A percentile compares a stretch with the other conserved stretches of the same genome.
phyloP scores from a whole-genome alignment of 2,113 vertebrate species.

The Gila orcuttii region DNA sequence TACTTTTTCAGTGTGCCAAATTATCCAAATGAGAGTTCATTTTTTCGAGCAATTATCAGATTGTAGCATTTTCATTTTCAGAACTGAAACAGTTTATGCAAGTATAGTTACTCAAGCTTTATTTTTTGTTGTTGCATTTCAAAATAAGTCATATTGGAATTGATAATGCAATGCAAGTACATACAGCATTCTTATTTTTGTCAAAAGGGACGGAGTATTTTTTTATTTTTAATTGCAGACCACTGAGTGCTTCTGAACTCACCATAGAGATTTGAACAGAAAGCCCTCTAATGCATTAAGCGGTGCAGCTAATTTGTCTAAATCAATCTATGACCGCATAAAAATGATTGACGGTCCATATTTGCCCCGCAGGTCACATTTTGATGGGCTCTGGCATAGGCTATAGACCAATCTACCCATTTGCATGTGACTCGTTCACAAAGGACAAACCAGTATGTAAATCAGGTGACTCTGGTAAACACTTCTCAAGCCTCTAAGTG shows the following conservation, averaged over 20 bases:
- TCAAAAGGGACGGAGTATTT: not conserved
- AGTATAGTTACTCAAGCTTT: not conserved
- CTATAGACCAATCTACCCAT: not conserved
- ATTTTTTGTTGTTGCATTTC: not conserved
- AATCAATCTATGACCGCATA: constrained; percentile 23
- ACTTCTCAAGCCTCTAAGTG: not conserved
- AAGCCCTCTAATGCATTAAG: constrained; percentile 6
- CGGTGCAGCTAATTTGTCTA: not conserved
- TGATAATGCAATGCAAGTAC: not conserved
- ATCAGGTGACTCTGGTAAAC: constrained; percentile 34
- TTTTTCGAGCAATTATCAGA: not conserved
- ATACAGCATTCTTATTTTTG: no score
- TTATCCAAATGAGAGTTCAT: not conserved
- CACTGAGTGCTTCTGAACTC: constrained; percentile 1
- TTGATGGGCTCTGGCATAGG: constrained; percentile 15
- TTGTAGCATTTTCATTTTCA: not conserved
- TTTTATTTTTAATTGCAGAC: not conserved
- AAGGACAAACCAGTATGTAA: constrained; percentile 11
- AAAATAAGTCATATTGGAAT: not conserved
- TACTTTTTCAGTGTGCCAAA: not conserved
- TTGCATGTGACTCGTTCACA: constrained; percentile 2
- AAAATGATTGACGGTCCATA: constrained; percentile 22
- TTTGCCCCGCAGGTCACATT: not conserved
- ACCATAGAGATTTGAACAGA: constrained; percentile 4
- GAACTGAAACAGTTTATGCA: not conserved